phyloP scores from a whole-genome alignment of 2,888 invertebrate genomes.

The Platynereis dumerilii region DNA sequence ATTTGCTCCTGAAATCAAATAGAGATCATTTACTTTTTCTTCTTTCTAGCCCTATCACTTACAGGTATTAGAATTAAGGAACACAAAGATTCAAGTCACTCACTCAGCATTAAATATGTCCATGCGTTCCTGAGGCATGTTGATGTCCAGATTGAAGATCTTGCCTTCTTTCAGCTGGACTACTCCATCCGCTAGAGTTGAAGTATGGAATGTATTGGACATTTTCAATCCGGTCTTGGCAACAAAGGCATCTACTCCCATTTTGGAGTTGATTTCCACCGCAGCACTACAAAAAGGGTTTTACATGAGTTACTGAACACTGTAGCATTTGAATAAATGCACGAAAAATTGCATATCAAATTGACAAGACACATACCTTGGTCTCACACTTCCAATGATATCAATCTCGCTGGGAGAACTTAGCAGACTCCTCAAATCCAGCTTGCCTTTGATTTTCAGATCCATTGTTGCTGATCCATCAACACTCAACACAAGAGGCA shows the following conservation, averaged over 20 bases:
- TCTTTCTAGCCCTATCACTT: no score
- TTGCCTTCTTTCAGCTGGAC: slow-evolving; percentile 75
- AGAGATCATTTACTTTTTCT: neutral
- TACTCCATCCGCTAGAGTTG: slow-evolving; percentile 79
- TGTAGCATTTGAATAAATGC: no score
- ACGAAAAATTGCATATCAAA: no score
- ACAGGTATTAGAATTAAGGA: no score
- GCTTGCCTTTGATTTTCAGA: slow-evolving; percentile 79
- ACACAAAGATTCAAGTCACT: no score
- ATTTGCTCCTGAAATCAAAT: slow-evolving; percentile 46
- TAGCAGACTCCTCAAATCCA: slow-evolving; percentile 71
- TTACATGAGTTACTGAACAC: no score
- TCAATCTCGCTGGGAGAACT: slow-evolving; percentile 69
- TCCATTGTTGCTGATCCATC: slow-evolving; percentile 87
- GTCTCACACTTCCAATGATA: slow-evolving; percentile 80
- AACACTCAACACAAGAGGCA: slow-evolving; percentile 83
- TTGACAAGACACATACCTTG: slow-evolving; percentile 69
- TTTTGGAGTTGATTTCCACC: slow-evolving; percentile 81
- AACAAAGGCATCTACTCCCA: slow-evolving; percentile 83
- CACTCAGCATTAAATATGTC: slow-evolving; percentile 80
- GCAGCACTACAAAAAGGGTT: slow-evolving; percentile 75
- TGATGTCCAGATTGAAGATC: slow-evolving; percentile 76
- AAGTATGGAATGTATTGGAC: slow-evolving; percentile 82
- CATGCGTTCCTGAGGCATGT: slow-evolving; percentile 81
- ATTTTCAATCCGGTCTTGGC: slow-evolving; percentile 84